Conservation (phyloP, 2,797 vertebrate species). For the Gymnocypris eckloni region DNA sequence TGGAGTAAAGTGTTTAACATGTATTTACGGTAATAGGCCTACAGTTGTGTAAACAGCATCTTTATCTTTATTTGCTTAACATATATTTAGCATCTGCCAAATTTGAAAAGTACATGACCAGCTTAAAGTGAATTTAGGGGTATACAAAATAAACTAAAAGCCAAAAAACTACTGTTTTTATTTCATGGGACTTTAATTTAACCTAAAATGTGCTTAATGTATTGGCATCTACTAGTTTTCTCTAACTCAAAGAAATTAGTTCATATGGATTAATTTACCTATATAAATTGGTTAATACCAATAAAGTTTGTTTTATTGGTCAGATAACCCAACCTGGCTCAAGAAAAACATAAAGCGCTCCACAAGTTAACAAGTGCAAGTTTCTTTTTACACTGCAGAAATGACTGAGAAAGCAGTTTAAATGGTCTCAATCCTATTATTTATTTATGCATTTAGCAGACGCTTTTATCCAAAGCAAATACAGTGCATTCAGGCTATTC, state of each 20-base stretch:
- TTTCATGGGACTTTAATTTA: neutral
- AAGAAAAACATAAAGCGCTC: neutral
- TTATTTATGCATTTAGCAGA: too few relatives aligned
- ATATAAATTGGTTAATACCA: neutral
- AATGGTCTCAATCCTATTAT: constrained; percentile 33
- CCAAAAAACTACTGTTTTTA: neutral
- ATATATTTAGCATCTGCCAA: neutral
- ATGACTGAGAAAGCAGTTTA: constrained; percentile 14
- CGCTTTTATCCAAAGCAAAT: too few relatives aligned
- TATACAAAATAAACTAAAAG: neutral
- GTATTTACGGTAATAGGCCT: neutral
- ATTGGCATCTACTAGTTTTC: neutral
- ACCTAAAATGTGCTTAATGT: neutral
- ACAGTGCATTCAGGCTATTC: too few relatives aligned
- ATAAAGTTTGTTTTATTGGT: neutral
- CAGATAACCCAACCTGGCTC: neutral
- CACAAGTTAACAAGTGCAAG: neutral
- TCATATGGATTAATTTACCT: neutral
- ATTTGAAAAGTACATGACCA: neutral
- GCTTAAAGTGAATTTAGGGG: neutral
- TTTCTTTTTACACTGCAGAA: neutral
- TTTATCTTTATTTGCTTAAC: neutral
- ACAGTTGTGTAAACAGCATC: neutral
- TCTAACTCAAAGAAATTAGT: neutral
- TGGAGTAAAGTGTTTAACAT: neutral